Base-by-base conservation (phyloP, 1,140 invertebrate genomes). In the Drosophila subobscura region DNA sequence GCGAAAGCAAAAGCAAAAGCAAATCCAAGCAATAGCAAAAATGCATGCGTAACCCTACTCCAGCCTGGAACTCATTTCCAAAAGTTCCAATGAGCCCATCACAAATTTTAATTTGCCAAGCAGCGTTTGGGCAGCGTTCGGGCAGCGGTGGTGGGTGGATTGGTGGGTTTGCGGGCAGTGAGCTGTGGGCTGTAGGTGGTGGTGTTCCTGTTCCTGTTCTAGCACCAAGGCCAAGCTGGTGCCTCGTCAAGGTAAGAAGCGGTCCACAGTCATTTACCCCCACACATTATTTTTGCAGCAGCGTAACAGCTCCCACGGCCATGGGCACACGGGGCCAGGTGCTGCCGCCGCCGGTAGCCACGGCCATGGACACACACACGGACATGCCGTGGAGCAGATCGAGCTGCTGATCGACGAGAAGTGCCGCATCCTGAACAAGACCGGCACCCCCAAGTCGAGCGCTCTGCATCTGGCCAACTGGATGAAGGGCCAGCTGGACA, bases 381-480 rank as follows among this genome's bases (percentile, higher is more conserved):
- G 81, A 5, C 83, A 80, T 56, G 72, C 57, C 16, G 71, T 90
- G 25, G 92, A 92, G 61, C 92, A 93, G 77, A 91, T 94, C 44
- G 93, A 93, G 65, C 92, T 93, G 67, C 77, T 94, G 41, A 94
- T 94, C 57, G 94, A 94, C 65, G 93, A 93, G 71, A 93, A 93
- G 58, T 94, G 94, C 77, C 93, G 93, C 49, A 93, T 93, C 51
- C 81, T 94, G 20, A 93, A 93, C 58, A 94, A 94, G 80, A 92
- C 92, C 44, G 89, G 93, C 72, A 91, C 93, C 64, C 91, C 93
- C 84, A 94, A 94, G 77, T 92, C 92, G 61, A 92, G 93, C 83
- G 92, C 93, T 40, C 57, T 94, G 65, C 94, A 95, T 65, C 85
- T 95, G 72, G 94, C 94, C 41, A 94, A 95, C 72, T 95, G 95